A percentile compares a stretch with the other conserved stretches of the same genome.
phyloP scores from a whole-genome alignment of 2,797 vertebrate genomes.

The Galago senegalensis region DNA sequence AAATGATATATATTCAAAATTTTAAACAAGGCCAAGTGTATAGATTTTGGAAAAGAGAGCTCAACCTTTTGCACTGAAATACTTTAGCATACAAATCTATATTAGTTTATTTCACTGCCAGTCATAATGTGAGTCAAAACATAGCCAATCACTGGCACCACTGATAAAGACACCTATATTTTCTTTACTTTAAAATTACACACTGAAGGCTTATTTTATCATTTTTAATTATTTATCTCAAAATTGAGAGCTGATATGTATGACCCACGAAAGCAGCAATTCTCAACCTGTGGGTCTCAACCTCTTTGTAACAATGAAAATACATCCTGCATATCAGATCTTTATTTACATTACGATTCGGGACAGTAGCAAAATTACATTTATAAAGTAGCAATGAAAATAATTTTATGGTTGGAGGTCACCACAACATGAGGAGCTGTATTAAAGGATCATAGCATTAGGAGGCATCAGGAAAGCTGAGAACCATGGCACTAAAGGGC shows the following conservation, averaged over 20 bases:
- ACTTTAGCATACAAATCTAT: neutral
- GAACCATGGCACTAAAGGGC: neutral
- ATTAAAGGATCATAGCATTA: too few species aligned
- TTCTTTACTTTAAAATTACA: neutral
- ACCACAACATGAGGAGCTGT: too few species aligned
- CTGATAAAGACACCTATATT: neutral
- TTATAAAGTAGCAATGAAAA: too few species aligned
- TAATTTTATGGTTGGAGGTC: too few species aligned
- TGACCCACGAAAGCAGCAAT: neutral
- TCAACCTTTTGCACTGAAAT: neutral
- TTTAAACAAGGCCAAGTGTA: neutral
- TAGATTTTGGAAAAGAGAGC: neutral
- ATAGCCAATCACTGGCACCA: neutral
- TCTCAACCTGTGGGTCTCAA: too few species aligned
- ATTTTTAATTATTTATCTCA: conserved; percentile 1
- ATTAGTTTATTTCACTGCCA: neutral
- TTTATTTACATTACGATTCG: too few species aligned
- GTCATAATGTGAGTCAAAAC: neutral
- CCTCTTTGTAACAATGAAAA: too few species aligned
- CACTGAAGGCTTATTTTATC: neutral
- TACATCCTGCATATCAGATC: too few species aligned
- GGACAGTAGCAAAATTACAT: too few species aligned
- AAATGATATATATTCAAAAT: neutral
- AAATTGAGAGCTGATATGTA: neutral
- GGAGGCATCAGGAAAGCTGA: too few species aligned